These are phyloP conservation scores for Colaptes auratus DNA, from an alignment of 2,113 vertebrate species.

Conservation along the genomic window DNA sequence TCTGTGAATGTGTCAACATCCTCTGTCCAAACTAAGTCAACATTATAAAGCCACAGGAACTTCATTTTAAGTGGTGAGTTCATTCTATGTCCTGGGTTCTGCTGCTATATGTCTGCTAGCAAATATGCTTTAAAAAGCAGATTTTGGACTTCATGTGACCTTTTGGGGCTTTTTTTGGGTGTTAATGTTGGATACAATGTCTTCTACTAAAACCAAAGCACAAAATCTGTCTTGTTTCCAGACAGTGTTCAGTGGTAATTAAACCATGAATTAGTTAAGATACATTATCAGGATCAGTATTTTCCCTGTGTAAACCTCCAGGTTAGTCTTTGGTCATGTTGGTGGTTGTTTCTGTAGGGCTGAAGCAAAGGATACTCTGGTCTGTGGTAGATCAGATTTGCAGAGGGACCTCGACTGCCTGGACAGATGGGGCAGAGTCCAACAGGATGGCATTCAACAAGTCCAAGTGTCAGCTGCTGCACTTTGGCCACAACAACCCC, in stretches of 20 bases:
- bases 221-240: fast-evolving
- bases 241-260: background rate
- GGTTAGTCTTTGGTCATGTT: fast-evolving
- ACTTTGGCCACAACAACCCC: no score
- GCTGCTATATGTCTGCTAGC: fast-evolving
- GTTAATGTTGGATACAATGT: fast-evolving
- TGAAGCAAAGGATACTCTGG: background rate
- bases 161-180: fast-evolving
- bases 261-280: background rate
- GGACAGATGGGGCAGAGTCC: no score
- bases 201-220: background rate
- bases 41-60: background rate
- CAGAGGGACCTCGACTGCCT: no score
- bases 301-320: background rate
- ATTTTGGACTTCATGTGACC: background rate
- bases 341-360: background rate
- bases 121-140: background rate
- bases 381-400: background rate
- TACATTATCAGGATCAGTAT: fast-evolving
- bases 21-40: background rate
- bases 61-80: fast-evolving
- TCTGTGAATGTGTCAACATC: background rate
- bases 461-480: no score
- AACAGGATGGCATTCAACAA: no score
- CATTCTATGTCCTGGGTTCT: fast-evolving